Base-by-base conservation (phyloP, 2,797 vertebrate genomes). In the Atherinosoma microstoma region DNA sequence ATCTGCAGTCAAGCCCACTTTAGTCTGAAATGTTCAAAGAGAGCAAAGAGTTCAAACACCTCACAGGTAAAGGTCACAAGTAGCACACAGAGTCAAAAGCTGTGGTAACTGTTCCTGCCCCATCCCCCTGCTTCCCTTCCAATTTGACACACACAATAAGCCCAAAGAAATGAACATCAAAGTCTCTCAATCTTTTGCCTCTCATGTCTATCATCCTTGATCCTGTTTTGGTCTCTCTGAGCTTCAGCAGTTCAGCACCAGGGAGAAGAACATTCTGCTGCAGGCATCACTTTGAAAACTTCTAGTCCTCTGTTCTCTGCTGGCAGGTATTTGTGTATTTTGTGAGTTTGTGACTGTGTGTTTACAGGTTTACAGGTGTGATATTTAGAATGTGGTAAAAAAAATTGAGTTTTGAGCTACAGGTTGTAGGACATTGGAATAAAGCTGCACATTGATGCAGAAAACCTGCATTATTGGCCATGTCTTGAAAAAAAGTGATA, bases 61-160 rank as follows among this genome's bases (percentile, higher is more conserved):
- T 76, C n/a, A 40, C 42, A 70, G 74, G 72, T 58, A 88, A 91
- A 90, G 86, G 87, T 82, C 86, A 84, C 49, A 10, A 36, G 58
- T 82, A 49, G 30, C 76, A 88, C 47, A 32, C 51, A 22, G 66
- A 77, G 68, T 78, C 73, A 59, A 76, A 84, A 73, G 56, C 30
- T 61, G 11, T 67, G 40, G 69, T 70, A 74, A 84, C 80, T 73
- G 63, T 72, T 79, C 42, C 76, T 58, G 65, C 76, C 73, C 32
- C 38, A 16, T 57, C 54, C 15, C 64, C 58, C 57, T 62, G 20
- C 35, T 20, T 45, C 9, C 40, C 24, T 60, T 53, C 13, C 36
- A 67, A 30, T 72, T 36, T 65, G 49, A 57, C 60, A 34, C 36
- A 57, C 29, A 35, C 69, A 42, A 27, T 42, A 53, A 36, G 30